These are phyloP conservation scores for Ochlodes sylvanus DNA, from an alignment of 2,888 invertebrate genomes.

Conservation along the genomic window DNA sequence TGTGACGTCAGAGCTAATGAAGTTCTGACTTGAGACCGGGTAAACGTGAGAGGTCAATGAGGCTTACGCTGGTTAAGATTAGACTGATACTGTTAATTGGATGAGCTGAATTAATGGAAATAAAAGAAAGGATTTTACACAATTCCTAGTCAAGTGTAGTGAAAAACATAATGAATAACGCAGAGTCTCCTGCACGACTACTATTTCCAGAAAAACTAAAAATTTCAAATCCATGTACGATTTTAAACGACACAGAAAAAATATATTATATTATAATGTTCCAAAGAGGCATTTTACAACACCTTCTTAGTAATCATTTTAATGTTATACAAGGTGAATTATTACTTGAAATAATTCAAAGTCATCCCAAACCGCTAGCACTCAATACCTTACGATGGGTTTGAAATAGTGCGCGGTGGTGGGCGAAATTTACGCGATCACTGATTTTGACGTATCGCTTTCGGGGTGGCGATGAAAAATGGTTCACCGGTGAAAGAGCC, in stretches of 20 bases:
- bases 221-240: too few relatives aligned
- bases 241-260: too few relatives aligned
- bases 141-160: too few relatives aligned
- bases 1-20: conserved; percentile 25
- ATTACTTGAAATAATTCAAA: conserved; percentile 4
- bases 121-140: too few relatives aligned
- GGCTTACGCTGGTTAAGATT: not conserved
- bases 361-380: conserved; percentile 32
- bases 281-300: too few relatives aligned
- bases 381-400: conserved; percentile 32
- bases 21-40: conserved; percentile 16
- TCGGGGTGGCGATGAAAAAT: conserved; percentile 69
- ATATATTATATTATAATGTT: too few relatives aligned
- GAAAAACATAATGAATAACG: too few relatives aligned
- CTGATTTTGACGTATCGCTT: conserved; percentile 79
- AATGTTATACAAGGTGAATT: not conserved
- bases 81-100: not conserved
- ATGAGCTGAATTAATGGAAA: too few relatives aligned
- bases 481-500: conserved; percentile 53
- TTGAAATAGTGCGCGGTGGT: conserved; percentile 57
- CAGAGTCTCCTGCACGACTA: too few relatives aligned
- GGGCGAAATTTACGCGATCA: conserved; percentile 71
- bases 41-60: conserved; percentile 6
- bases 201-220: too few relatives aligned
- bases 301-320: not conserved